Evolutionary conservation across 2,113 vertebrate genomes (phyloP), one percentile per base, ranked within the genome.

Genomic region (Pachycephala philippinensis): DNA sequence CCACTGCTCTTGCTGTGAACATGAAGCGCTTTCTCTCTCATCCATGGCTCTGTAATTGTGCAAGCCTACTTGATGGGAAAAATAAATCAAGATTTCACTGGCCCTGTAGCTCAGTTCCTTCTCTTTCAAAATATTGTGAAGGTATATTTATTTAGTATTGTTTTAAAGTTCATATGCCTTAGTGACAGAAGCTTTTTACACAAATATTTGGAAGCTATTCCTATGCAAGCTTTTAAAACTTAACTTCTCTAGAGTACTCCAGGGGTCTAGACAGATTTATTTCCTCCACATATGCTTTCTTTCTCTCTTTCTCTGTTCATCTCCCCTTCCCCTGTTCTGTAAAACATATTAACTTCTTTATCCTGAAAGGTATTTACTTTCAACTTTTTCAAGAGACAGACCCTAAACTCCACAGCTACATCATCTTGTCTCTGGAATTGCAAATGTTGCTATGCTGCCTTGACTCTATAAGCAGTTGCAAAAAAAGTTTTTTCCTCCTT

Each of bases 231-330:
- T 93, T 95, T 91, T 90, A 90, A 90, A 95, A 95, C 33, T 66
- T 87, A 66, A 49, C 81, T 97, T 83, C 80, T 86, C 86, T 59
- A 63, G 76, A 87, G 68, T 81, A 52, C 80, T 90, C 71, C 52
- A 81, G 72, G 90, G 64, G 33, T 90, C 79, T 80, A 89, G 94
- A 93, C 79, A 93, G 90, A 95, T 96, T 95, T 96, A 96, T 95
- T 92, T 88, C 86, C 89, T 87, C 77, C 60, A 81, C 86, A 92
- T 90, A 90, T 74, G 88, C 90, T 95, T 95, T 40, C 85, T 91
- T 88, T 95, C 63, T 86, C 53, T 75, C 39, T 76, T 65, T 83
- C 66, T 88, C 50, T 90, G 50, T 76, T 84, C 42, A 45, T 80
- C 59, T 78, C 17, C 66, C 57, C 59, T 74, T 90, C 64, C 35